Percentiles rank a stretch among this genome's conserved stretches.
phyloP scores from a whole-genome alignment of 2,888 invertebrate genomes.

The Eudemis profundana region DNA sequence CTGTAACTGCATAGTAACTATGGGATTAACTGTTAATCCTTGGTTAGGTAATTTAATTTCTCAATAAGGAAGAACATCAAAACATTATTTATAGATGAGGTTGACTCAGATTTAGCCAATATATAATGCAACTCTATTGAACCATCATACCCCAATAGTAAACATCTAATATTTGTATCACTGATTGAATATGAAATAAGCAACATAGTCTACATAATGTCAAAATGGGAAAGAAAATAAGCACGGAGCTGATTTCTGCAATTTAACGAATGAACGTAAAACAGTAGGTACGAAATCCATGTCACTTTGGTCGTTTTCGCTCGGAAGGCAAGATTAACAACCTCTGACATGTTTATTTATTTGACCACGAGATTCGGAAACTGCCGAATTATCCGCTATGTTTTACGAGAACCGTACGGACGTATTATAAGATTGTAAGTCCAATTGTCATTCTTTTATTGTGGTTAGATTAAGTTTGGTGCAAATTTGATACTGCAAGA shows the following conservation, averaged over 20 bases:
- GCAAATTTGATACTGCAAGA: too few relatives aligned
- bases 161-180: slow-evolving; percentile 25
- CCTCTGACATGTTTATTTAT: slow-evolving; percentile 35
- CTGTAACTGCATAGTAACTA: too few relatives aligned
- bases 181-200: slow-evolving; percentile 36
- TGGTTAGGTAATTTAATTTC: too few relatives aligned
- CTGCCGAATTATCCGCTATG: slow-evolving; percentile 22
- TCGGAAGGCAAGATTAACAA: slow-evolving; percentile 12
- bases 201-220: slow-evolving; percentile 30
- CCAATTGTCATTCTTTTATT: background rate
- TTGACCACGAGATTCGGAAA: slow-evolving; percentile 28
- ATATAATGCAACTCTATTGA: background rate
- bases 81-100: too few relatives aligned
- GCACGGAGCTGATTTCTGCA: background rate
- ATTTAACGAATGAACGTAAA: background rate
- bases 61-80: too few relatives aligned
- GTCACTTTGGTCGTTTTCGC: background rate
- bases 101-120: background rate
- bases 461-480: too few relatives aligned
- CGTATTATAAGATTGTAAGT: background rate
- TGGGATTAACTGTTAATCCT: too few relatives aligned
- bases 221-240: slow-evolving; percentile 22
- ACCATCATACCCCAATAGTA: slow-evolving; percentile 3
- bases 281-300: background rate
- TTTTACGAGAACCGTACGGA: background rate